A percentile compares a stretch with the other conserved stretches of the same genome.
These are phyloP conservation scores for Chloroceryle amazona DNA, from an alignment of 2,797 vertebrate species.

Conservation along the genomic window DNA sequence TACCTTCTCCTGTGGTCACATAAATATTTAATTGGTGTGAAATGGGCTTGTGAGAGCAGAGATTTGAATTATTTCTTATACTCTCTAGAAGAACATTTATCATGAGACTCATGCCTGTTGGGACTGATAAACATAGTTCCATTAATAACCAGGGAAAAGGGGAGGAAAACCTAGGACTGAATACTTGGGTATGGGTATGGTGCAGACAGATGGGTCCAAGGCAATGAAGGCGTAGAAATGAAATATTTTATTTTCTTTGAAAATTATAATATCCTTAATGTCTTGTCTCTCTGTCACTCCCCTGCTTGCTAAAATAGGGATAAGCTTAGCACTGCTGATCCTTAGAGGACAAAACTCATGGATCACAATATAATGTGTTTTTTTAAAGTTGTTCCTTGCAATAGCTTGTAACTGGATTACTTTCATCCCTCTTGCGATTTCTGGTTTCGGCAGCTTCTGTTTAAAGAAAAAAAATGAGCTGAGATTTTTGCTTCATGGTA, in stretches of 20 bases:
- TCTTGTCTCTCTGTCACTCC: background rate
- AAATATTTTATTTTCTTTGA: background rate
- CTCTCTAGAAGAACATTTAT: background rate
- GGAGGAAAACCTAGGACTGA: background rate
- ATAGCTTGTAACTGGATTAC: background rate
- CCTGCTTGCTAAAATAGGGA: background rate
- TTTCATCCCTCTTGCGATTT: background rate
- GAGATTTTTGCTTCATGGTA: background rate
- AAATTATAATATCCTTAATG: background rate
- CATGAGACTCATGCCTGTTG: background rate
- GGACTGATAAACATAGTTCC: background rate
- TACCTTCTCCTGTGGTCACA: background rate
- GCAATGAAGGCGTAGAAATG: background rate
- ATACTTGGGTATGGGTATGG: background rate
- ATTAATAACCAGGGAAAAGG: background rate
- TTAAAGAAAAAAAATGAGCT: background rate
- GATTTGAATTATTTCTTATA: background rate
- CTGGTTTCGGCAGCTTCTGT: background rate
- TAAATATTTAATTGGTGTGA: conserved; percentile 21
- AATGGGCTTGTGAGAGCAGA: background rate
- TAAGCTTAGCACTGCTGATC: background rate
- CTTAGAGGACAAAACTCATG: background rate
- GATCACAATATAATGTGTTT: accelerated
- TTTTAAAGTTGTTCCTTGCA: background rate
- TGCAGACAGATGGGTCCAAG: accelerated